A percentile compares a stretch with the other conserved stretches of the same genome.
Evolutionary conservation across 1,140 invertebrate species (phyloP).

Genomic region (Apocrypta bakeri): DNA sequence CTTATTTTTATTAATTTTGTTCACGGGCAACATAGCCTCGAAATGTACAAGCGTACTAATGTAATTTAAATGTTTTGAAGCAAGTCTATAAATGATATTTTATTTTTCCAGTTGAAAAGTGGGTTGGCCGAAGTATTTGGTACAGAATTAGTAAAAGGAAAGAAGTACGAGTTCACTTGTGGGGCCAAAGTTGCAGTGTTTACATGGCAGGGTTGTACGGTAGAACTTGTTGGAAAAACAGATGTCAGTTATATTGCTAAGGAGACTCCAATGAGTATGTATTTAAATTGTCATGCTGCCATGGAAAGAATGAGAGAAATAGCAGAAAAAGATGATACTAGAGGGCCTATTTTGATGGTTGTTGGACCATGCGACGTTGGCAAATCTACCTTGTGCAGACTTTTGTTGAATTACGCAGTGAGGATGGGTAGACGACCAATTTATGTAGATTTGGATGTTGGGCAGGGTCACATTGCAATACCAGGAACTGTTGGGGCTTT

Average conservation of each 20-base stretch:
- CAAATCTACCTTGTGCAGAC: conserved; percentile 92
- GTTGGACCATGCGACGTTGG: conserved; percentile 97
- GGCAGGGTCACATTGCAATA: conserved; percentile 94
- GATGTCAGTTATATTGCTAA: conserved; percentile 96
- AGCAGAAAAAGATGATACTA: conserved; percentile 82
- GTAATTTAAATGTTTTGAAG: no score
- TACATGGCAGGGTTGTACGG: conserved; percentile 94
- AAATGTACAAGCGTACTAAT: no score
- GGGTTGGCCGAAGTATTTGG: conserved; percentile 98
- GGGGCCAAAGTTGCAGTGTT: conserved; percentile 97
- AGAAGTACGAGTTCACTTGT: conserved; percentile 91
- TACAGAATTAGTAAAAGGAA: conserved; percentile 95
- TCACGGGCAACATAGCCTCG: not conserved
- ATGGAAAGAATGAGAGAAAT: conserved; percentile 91
- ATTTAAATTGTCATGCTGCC: conserved; percentile 95
- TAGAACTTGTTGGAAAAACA: conserved; percentile 89
- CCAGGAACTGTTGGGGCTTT: conserved; percentile 94
- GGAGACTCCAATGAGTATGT: conserved; percentile 97
- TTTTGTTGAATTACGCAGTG: conserved; percentile 96
- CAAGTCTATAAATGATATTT: not conserved
- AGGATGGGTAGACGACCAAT: conserved; percentile 89
- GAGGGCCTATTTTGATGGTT: conserved; percentile 91
- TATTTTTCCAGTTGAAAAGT: conserved; percentile 80
- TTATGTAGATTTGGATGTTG: conserved; percentile 97
- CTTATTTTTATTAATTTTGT: not conserved